Conservation (phyloP, 1,140 invertebrate species). For the Papilio helenus region DNA sequence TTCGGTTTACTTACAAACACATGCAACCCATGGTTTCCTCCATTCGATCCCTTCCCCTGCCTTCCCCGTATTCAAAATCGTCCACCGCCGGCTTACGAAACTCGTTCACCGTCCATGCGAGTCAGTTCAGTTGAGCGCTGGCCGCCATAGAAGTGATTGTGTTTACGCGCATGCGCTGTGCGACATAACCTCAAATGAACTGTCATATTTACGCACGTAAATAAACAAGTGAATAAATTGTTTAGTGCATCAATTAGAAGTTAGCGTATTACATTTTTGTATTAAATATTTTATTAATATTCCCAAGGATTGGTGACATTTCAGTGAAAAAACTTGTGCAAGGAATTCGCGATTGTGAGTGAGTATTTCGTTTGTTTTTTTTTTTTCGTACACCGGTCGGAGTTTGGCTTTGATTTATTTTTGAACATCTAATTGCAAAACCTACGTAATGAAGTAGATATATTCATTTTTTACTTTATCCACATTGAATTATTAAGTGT, state of each 20-base stretch:
- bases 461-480: neutral
- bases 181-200: constrained; percentile 50
- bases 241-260: constrained; percentile 58
- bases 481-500: neutral
- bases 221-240: constrained; percentile 72
- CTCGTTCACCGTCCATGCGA: constrained; percentile 38
- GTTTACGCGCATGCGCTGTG: constrained; percentile 63
- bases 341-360: constrained; percentile 71
- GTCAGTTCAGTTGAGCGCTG: constrained; percentile 61
- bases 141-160: constrained; percentile 51
- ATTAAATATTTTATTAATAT: constrained; percentile 43
- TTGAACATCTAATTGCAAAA: constrained; percentile 43
- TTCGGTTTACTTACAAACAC: neutral
- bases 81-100: constrained; percentile 43
- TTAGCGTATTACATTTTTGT: constrained; percentile 49
- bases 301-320: constrained; percentile 50
- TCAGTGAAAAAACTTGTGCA: constrained; percentile 57
- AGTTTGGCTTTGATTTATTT: constrained; percentile 48
- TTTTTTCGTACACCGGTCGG: constrained; percentile 59
- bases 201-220: constrained; percentile 75
- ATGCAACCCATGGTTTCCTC: neutral
- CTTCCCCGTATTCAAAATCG: constrained; percentile 42
- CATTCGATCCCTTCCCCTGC: constrained; percentile 47
- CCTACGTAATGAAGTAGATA: neutral
- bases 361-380: constrained; percentile 67